Evolutionary conservation across 1,140 invertebrate species (phyloP), one percentile per base, ranked within the genome.

Genomic region (Ostrea denselamellosa): DNA sequence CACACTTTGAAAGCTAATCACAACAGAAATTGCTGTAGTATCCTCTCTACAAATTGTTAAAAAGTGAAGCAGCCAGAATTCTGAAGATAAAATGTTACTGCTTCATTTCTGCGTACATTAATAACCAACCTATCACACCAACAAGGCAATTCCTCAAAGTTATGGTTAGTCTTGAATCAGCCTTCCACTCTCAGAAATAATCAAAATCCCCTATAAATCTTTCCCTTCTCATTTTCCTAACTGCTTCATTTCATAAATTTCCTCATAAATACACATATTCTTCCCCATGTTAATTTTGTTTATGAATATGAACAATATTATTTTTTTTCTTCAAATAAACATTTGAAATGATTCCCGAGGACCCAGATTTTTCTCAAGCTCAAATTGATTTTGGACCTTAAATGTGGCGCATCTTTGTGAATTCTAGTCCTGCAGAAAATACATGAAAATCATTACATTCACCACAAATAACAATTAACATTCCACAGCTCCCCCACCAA

Each of bases 171-270:
- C 28, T 25, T 28, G 22, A 77, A 28, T 77, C 68, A 12, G 22
- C 68, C 68, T 25, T 34, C 22, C 25, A 25, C 68, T 77, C 68
- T 77, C 68, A 14, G 68, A 77, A 77, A 77, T 77, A 77, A 77
- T 77, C 68, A 77, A 77, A 77, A 14, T 77, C 28, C 25, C 28
- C 68, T 25, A 77, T 77, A 77, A 77, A 77, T 77, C 68, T 77
- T 62, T 25, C 25, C 10, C 5, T 77, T 25, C 68, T 77, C 68
- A 34, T 77, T 77, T 77, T 77, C 68, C 25, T 77, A 77, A 77
- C 68, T 28, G 68, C 68, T 44, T 77, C 68, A 77, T 77, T 77
- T 77, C 68, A 77, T 77, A 77, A 77, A 77, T 25, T 28, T 77
- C 25, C 68, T 25, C 68, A 77, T 77, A 77, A 77, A 77, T 77